Conservation (phyloP, 2,888 invertebrate species). For the Chrysolina haemoptera region DNA sequence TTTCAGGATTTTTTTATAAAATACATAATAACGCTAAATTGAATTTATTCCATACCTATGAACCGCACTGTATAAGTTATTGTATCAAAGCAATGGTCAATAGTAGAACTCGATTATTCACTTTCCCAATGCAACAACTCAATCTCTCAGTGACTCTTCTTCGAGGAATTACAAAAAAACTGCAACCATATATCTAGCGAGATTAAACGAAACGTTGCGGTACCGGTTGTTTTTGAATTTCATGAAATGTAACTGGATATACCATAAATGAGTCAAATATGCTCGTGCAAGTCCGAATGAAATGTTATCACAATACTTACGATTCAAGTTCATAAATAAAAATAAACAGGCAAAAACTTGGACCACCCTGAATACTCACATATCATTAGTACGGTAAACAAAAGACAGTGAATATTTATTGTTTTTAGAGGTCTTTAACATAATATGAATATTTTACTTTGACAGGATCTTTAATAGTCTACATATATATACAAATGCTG, state of each 20-base stretch:
- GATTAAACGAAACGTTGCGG: conserved; percentile 1
- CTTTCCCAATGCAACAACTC: not conserved
- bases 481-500: no score
- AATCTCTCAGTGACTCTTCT: not conserved
- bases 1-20: no score
- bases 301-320: conserved; percentile 30
- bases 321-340: conserved; percentile 28
- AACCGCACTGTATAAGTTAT: no score
- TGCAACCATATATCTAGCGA: not conserved
- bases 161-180: conserved; percentile 7
- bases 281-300: conserved; percentile 16
- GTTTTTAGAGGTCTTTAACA: not conserved
- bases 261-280: conserved; percentile 29
- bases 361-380: conserved; percentile 24
- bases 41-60: no score
- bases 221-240: conserved; percentile 21
- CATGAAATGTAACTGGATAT: conserved; percentile 30
- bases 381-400: conserved; percentile 11
- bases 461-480: no score
- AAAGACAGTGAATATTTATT: not conserved
- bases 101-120: not conserved
- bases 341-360: conserved; percentile 20
- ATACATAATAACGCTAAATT: no score
- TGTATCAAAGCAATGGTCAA: not conserved
- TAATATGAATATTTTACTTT: no score